phyloP scores from a whole-genome alignment of 2,888 invertebrate genomes.

The Pseudolycoriella hygida region DNA sequence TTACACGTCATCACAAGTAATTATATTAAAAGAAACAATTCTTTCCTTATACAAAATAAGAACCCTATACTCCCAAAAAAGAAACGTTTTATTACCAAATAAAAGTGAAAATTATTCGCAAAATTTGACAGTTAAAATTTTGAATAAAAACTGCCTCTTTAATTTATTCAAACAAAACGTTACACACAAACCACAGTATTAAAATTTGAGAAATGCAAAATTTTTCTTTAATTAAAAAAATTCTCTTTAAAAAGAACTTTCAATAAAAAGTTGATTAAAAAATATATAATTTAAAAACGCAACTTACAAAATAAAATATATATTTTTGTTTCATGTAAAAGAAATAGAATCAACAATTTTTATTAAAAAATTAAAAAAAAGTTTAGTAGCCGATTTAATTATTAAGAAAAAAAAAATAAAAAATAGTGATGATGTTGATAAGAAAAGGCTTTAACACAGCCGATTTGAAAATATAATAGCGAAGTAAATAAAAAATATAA shows the following conservation, averaged over 20 bases:
- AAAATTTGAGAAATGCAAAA: not conserved
- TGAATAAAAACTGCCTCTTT: too few relatives aligned
- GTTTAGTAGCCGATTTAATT: not conserved
- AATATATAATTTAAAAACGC: conserved; percentile 5
- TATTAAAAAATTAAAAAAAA: conserved; percentile 4
- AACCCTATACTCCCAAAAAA: too few relatives aligned
- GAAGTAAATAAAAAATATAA: conserved; percentile 5
- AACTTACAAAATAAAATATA: not conserved
- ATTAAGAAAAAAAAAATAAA: conserved; percentile 5
- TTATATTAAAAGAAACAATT: too few relatives aligned
- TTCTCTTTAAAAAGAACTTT: too few relatives aligned
- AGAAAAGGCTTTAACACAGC: conserved; percentile 3
- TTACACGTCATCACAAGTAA: too few relatives aligned
- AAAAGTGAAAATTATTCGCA: too few relatives aligned
- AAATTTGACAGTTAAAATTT: too few relatives aligned
- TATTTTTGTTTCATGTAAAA: conserved; percentile 1
- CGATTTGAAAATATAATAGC: conserved; percentile 7
- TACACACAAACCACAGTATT: not conserved
- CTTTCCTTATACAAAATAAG: too few relatives aligned
- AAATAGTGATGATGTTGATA: conserved; percentile 5
- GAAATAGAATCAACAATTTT: not conserved
- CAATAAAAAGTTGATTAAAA: not conserved
- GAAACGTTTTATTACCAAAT: too few relatives aligned
- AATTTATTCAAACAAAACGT: too few relatives aligned
- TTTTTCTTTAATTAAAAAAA: not conserved